These are phyloP conservation scores for Lamproptera curius DNA, from an alignment of 2,888 invertebrate genomes.

Conservation along the genomic window DNA sequence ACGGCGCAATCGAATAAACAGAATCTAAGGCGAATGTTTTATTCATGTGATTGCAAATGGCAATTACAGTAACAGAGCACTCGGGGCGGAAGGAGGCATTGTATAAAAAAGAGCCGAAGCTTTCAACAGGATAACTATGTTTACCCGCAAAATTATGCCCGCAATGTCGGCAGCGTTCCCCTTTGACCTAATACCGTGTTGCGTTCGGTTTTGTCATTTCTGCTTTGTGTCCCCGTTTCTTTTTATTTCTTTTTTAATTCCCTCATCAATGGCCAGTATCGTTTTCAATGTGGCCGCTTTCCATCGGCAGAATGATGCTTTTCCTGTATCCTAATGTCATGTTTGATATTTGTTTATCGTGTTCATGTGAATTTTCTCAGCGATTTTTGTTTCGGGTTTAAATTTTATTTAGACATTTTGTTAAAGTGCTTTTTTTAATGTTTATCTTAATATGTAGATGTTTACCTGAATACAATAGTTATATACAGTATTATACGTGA, in stretches of 20 bases:
- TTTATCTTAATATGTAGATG: too few relatives aligned
- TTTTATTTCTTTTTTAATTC: conserved; percentile 22
- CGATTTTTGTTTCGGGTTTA: too few relatives aligned
- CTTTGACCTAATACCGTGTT: conserved; percentile 36
- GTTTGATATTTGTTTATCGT: too few relatives aligned
- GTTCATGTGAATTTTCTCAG: too few relatives aligned
- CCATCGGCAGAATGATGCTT: background rate
- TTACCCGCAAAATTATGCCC: conserved; percentile 50
- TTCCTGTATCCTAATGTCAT: too few relatives aligned
- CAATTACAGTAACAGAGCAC: conserved; percentile 57
- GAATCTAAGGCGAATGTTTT: conserved; percentile 61
- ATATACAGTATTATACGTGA: too few relatives aligned
- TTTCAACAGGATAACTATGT: conserved; percentile 49
- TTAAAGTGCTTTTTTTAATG: too few relatives aligned
- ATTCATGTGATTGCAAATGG: conserved; percentile 59
- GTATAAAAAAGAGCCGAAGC: conserved; percentile 39
- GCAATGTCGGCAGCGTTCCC: conserved; percentile 44
- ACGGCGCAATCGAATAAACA: conserved; percentile 51
- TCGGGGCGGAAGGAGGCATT: conserved; percentile 31
- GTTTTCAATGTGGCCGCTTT: conserved; percentile 1
- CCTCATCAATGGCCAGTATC: conserved; percentile 12
- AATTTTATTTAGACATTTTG: too few relatives aligned
- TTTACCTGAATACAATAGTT: too few relatives aligned
- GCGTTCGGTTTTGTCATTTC: conserved; percentile 22
- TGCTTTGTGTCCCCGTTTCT: conserved; percentile 32